Percentiles rank a stretch among this genome's conserved stretches.
These are phyloP conservation scores for Xerus rutilus DNA, from an alignment of 2,797 vertebrate species.

Conservation along the genomic window DNA sequence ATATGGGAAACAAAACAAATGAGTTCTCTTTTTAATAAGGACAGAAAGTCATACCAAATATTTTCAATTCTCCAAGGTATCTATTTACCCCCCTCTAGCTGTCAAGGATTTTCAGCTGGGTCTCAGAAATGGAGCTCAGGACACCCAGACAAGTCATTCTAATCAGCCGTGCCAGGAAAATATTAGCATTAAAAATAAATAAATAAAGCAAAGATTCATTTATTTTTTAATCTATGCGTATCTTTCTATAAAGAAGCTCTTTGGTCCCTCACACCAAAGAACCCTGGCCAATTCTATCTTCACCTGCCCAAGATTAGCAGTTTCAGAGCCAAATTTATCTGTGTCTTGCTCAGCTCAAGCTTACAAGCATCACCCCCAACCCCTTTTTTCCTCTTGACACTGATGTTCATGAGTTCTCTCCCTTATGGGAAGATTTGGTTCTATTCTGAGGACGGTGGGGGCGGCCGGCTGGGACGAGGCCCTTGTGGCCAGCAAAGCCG, in stretches of 20 bases:
- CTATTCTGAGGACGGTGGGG: slow-evolving; percentile 72
- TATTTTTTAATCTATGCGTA: slow-evolving; percentile 63
- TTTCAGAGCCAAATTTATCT: slow-evolving; percentile 14
- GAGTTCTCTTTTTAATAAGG: slow-evolving; percentile 72
- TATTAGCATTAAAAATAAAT: slow-evolving; percentile 64
- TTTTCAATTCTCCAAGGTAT: slow-evolving; percentile 69
- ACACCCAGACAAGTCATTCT: slow-evolving; percentile 79
- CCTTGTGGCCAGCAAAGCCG: slow-evolving; percentile 69
- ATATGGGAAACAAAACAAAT: slow-evolving; percentile 62
- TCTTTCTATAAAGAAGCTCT: slow-evolving; percentile 32
- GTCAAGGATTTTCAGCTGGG: slow-evolving; percentile 68
- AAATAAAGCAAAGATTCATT: slow-evolving; percentile 70
- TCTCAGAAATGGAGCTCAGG: slow-evolving; percentile 70
- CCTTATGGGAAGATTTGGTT: slow-evolving; percentile 73
- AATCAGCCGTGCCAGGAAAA: slow-evolving; percentile 80
- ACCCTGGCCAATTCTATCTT: neutral
- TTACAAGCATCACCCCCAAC: neutral
- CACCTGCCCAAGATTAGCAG: slow-evolving; percentile 24
- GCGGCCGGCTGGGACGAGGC: slow-evolving; percentile 69
- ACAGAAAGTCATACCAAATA: slow-evolving; percentile 63
- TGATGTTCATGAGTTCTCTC: slow-evolving; percentile 41
- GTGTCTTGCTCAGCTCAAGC: slow-evolving; percentile 29
- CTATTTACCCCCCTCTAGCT: slow-evolving; percentile 56
- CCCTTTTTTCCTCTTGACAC: slow-evolving; percentile 1
- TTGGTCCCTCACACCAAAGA: neutral